Percentiles rank a stretch among this genome's conserved stretches.
Evolutionary conservation across 2,797 vertebrate species (phyloP).

Genomic region (Acanthiza pusilla): DNA sequence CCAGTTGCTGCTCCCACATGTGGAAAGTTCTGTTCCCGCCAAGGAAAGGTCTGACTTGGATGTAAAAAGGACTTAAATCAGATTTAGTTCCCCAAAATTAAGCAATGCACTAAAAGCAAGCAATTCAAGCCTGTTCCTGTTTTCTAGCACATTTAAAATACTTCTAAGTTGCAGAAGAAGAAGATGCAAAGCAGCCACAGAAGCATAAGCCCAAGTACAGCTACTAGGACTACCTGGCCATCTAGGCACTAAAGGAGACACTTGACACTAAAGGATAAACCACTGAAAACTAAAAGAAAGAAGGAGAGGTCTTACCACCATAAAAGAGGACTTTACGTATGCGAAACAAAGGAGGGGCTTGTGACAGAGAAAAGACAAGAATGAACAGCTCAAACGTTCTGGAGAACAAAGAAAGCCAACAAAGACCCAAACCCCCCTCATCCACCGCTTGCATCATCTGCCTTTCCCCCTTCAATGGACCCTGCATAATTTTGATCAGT

Average conservation of each 20-base stretch:
- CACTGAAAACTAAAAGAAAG: neutral
- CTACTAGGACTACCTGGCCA: neutral
- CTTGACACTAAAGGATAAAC: neutral
- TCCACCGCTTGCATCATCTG: neutral
- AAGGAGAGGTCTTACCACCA: constrained; percentile 67
- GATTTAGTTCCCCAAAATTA: neutral
- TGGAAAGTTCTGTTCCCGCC: neutral
- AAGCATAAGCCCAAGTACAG: neutral
- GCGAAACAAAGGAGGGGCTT: constrained; percentile 71
- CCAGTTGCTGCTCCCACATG: rapidly evolving
- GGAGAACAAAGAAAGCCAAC: neutral
- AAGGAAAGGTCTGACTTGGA: neutral
- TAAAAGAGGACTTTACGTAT: constrained; percentile 74
- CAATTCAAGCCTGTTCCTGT: neutral
- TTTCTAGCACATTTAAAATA: neutral
- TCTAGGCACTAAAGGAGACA: constrained; percentile 14
- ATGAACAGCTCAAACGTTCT: neutral
- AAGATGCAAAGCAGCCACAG: neutral
- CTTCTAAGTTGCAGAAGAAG: neutral
- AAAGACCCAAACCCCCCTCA: neutral
- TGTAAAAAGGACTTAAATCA: neutral
- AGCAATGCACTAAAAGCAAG: neutral
- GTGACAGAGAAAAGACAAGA: constrained; percentile 63
- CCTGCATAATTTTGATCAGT: neutral
- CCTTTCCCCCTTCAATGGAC: neutral